These are phyloP conservation scores for Melanerpes formicivorus DNA, from an alignment of 2,113 vertebrate species.

Conservation along the genomic window DNA sequence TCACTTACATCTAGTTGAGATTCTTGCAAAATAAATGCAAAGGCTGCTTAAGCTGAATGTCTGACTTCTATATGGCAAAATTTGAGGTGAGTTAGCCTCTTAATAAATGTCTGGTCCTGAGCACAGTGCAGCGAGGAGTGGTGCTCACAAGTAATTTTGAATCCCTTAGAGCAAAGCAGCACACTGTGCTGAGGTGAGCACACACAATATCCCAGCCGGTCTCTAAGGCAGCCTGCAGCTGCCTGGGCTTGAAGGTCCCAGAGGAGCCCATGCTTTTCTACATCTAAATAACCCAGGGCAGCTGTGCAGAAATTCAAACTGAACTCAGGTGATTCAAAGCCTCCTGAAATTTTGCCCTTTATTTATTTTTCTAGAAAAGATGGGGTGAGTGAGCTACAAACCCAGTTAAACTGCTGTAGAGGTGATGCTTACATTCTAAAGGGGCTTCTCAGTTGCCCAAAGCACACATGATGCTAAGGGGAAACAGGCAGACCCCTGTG, in stretches of 20 bases:
- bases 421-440: not conserved
- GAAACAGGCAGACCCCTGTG: not conserved
- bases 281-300: not conserved
- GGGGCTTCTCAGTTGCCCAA: not conserved
- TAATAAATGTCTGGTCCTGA: not conserved
- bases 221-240: not conserved
- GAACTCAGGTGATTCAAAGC: not conserved
- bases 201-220: not conserved
- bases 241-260: not conserved
- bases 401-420: not conserved
- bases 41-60: not conserved
- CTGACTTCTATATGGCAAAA: not conserved
- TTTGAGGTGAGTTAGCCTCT: not conserved
- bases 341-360: not conserved
- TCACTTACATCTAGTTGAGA: not conserved
- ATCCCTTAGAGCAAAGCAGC: not conserved
- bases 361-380: not conserved
- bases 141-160: not conserved
- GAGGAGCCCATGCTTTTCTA: not conserved
- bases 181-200: not conserved
- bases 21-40: not conserved
- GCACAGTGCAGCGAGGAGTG: not conserved
- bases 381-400: not conserved
- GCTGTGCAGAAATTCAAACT: not conserved
- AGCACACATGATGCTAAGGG: not conserved